These are phyloP conservation scores for Gnathonemus echidnorhynchus DNA, from an alignment of 2,113 vertebrate species.

Conservation along the genomic window DNA sequence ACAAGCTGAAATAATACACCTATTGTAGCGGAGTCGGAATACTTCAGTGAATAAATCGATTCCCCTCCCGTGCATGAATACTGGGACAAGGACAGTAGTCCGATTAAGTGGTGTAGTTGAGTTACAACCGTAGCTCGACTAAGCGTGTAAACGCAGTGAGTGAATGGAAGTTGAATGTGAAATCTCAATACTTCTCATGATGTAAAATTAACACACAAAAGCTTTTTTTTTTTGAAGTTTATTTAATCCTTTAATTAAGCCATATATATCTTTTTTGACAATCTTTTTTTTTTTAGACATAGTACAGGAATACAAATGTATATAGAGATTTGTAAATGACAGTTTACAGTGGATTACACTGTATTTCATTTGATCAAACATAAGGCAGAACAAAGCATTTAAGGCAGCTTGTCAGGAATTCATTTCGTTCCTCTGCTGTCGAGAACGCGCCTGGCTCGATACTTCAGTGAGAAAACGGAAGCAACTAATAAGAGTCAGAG, in stretches of 20 bases:
- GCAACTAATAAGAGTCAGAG: not conserved
- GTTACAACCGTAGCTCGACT: too few species aligned
- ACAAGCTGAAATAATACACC: too few species aligned
- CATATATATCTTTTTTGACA: not conserved
- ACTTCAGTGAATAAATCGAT: too few species aligned
- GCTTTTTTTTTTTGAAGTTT: not conserved
- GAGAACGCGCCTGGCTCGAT: not conserved
- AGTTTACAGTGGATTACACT: not conserved
- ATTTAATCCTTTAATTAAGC: not conserved
- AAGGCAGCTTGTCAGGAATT: not conserved
- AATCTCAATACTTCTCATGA: not conserved
- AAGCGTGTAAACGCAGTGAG: too few species aligned
- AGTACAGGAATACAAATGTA: not conserved
- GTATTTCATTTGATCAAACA: not conserved
- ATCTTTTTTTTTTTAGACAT: not conserved
- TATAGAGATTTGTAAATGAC: not conserved
- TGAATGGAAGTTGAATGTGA: not conserved
- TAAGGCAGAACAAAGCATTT: not conserved
- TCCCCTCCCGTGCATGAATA: too few species aligned
- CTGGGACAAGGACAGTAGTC: too few species aligned
- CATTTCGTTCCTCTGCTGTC: not conserved
- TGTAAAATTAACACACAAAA: not conserved
- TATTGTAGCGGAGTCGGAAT: too few species aligned
- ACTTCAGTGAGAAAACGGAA: not conserved
- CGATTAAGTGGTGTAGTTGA: too few species aligned